Percentiles rank a stretch among this genome's conserved stretches.
Conservation (phyloP, 2,797 vertebrate genomes). For the Borostomias antarcticus region DNA sequence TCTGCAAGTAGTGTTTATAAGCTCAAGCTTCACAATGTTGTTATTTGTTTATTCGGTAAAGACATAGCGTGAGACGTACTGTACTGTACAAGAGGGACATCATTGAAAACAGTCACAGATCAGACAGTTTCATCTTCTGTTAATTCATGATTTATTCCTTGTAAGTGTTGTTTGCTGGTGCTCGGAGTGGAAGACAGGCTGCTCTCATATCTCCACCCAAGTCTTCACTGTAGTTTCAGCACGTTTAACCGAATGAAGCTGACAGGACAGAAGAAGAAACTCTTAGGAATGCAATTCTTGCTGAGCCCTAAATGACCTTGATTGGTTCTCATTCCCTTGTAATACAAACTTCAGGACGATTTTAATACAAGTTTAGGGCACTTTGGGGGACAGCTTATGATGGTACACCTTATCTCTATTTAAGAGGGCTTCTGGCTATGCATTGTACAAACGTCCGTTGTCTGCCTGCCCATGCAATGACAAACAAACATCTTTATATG, state of each 20-base stretch:
- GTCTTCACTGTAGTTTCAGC: slow-evolving; percentile 11
- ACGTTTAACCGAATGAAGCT: slow-evolving; percentile 6
- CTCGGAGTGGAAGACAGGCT: slow-evolving; percentile 30
- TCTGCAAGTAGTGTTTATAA: background rate
- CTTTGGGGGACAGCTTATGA: too few relatives aligned
- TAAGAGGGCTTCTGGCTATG: too few relatives aligned
- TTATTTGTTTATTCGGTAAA: background rate
- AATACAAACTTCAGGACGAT: too few relatives aligned
- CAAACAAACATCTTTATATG: too few relatives aligned
- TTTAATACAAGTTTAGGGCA: too few relatives aligned
- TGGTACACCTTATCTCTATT: too few relatives aligned
- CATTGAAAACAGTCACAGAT: slow-evolving; percentile 3
- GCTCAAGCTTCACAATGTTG: background rate
- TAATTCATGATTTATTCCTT: slow-evolving; percentile 46
- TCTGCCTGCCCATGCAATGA: too few relatives aligned
- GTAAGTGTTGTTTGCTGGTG: slow-evolving; percentile 41
- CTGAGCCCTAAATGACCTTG: slow-evolving; percentile 13
- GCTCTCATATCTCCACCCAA: background rate
- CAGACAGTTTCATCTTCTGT: slow-evolving; percentile 10
- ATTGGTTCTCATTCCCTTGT: too few relatives aligned
- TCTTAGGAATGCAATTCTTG: background rate
- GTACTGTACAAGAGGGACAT: slow-evolving; percentile 6
- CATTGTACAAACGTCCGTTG: too few relatives aligned
- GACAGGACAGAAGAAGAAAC: slow-evolving; percentile 20
- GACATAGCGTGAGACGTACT: slow-evolving; percentile 8